These are phyloP conservation scores for Muschampia plurimacula DNA, from an alignment of 2,888 invertebrate genomes.

Conservation along the genomic window DNA sequence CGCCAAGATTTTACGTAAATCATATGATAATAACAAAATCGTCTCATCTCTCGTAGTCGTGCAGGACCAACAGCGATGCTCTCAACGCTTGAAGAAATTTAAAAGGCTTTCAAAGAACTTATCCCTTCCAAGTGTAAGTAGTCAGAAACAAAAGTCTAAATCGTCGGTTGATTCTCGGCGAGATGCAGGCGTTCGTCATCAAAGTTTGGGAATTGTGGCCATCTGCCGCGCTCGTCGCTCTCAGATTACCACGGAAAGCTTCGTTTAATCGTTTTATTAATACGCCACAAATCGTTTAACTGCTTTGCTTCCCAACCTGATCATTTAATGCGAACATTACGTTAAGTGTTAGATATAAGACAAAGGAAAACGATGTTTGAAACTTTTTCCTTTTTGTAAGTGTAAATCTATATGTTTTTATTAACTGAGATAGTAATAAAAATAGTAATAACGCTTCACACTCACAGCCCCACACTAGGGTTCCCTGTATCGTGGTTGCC, in stretches of 20 bases:
- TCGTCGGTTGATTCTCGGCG: conserved; percentile 69
- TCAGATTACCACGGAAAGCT: conserved; percentile 82
- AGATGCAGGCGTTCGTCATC: conserved; percentile 77
- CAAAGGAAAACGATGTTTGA: background rate
- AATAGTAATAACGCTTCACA: no score
- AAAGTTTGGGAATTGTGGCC: conserved; percentile 83
- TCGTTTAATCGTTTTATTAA: conserved; percentile 86
- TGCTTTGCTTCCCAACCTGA: conserved; percentile 65
- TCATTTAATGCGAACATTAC: conserved; percentile 52
- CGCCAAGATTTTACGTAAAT: background rate
- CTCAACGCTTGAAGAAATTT: conserved; percentile 48
- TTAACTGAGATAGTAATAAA: no score
- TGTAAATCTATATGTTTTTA: background rate
- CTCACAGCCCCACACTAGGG: no score
- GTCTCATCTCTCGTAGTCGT: conserved; percentile 13
- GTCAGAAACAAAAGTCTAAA: conserved; percentile 73
- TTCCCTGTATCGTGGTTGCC: no score
- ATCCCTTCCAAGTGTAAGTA: conserved; percentile 64
- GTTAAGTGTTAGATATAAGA: conserved; percentile 19
- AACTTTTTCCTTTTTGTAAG: background rate
- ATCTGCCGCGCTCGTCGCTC: conserved; percentile 80
- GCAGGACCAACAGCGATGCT: conserved; percentile 11
- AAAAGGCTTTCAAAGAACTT: conserved; percentile 58
- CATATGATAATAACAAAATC: conserved; percentile 16
- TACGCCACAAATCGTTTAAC: conserved; percentile 84